These are phyloP conservation scores for Nasonovia ribisnigri DNA, from an alignment of 2,888 invertebrate species.

Conservation along the genomic window DNA sequence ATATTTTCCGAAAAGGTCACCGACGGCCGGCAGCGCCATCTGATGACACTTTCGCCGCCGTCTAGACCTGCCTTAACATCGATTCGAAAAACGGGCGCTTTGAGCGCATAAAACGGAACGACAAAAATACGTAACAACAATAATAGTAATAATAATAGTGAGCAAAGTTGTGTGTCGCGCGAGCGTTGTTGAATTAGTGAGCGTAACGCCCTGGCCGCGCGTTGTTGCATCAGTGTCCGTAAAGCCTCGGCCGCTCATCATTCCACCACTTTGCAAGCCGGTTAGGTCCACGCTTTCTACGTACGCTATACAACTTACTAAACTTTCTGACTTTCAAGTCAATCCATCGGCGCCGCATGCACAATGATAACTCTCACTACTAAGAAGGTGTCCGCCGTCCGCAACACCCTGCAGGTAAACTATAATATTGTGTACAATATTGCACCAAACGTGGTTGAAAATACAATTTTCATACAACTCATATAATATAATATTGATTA, in stretches of 20 bases:
- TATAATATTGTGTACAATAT: not conserved
- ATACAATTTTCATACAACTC: not conserved
- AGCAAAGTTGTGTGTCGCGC: not conserved
- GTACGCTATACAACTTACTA: not conserved
- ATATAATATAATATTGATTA: not conserved
- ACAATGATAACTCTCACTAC: constrained; percentile 19
- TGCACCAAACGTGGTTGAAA: not conserved
- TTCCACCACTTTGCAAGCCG: not conserved
- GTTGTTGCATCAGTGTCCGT: not conserved
- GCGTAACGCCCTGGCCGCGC: not conserved
- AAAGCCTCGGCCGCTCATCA: not conserved
- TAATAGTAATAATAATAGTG: not conserved
- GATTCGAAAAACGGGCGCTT: constrained; percentile 13
- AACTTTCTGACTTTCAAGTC: not conserved
- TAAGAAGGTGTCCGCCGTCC: not conserved
- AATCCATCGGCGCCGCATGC: not conserved
- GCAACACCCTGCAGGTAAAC: constrained; percentile 43
- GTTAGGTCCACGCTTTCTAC: not conserved
- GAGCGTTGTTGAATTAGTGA: not conserved
- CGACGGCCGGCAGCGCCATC: not conserved
- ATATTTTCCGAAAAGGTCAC: not conserved
- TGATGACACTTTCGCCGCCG: not conserved
- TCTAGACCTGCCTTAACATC: constrained; percentile 17
- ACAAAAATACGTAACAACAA: not conserved
- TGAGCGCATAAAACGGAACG: not conserved